Evolutionary conservation across 2,888 invertebrate species (phyloP).

Genomic region (Drosophila multiciliata): DNA sequence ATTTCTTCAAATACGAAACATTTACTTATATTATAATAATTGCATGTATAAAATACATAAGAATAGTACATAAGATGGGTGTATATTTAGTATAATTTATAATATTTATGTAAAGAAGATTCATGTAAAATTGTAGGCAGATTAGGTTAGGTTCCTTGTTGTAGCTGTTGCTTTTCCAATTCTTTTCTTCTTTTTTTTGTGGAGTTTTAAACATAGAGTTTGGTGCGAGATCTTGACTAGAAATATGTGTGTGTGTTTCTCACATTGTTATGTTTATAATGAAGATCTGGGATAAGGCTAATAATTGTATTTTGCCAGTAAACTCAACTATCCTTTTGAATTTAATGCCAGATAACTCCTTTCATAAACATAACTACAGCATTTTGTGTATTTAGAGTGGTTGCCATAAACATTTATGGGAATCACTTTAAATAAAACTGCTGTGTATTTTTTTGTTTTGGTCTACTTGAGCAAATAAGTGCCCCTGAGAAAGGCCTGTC

Average conservation of each 20-base stretch:
- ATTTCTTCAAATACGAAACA: slow-evolving; percentile 70
- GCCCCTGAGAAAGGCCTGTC: slow-evolving; percentile 37
- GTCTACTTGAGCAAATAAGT: slow-evolving; percentile 60
- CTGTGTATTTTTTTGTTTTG: slow-evolving; percentile 23
- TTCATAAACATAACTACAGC: slow-evolving; percentile 33
- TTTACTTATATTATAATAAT: slow-evolving; percentile 72
- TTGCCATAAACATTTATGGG: slow-evolving; percentile 13
- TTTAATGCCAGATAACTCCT: not conserved
- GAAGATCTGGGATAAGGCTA: slow-evolving; percentile 4
- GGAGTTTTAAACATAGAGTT: slow-evolving; percentile 21
- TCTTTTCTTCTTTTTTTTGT: slow-evolving; percentile 6
- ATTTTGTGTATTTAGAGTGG: slow-evolving; percentile 1
- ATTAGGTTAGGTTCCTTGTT: slow-evolving; percentile 72
- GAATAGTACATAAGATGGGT: slow-evolving; percentile 74
- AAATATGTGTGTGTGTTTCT: slow-evolving; percentile 42
- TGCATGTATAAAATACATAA: slow-evolving; percentile 79
- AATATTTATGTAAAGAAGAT: slow-evolving; percentile 56
- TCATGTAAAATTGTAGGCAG: slow-evolving; percentile 75
- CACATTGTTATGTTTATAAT: slow-evolving; percentile 27
- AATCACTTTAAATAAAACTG: slow-evolving; percentile 21
- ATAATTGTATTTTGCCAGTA: not conserved
- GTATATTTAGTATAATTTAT: slow-evolving; percentile 55
- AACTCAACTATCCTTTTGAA: not conserved
- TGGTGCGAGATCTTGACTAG: slow-evolving; percentile 73
- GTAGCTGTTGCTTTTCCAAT: slow-evolving; percentile 14